Conservation (phyloP, 1,140 invertebrate species). For the Harlomillsia oculata region DNA sequence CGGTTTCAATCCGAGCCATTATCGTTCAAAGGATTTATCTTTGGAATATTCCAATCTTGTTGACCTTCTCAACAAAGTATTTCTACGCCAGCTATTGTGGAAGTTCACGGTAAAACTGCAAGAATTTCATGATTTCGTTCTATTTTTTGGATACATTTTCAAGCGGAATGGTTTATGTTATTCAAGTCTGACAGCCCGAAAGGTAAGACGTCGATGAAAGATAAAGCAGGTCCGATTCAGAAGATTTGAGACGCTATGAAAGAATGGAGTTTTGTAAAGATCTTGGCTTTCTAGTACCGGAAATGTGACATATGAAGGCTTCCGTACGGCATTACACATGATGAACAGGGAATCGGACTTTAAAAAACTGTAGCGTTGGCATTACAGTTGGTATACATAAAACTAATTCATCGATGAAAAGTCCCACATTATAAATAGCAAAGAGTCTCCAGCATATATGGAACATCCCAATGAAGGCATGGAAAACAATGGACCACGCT, state of each 20-base stretch:
- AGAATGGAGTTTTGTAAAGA: neutral
- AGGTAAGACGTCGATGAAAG: too few relatives aligned
- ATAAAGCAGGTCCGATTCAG: too few relatives aligned
- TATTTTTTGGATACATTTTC: neutral
- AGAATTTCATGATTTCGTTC: neutral
- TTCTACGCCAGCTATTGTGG: neutral
- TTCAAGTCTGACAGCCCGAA: too few relatives aligned
- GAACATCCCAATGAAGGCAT: neutral
- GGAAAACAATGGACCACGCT: neutral
- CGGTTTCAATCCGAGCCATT: neutral
- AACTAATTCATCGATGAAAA: constrained; percentile 19
- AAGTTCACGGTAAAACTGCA: neutral
- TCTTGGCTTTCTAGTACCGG: neutral
- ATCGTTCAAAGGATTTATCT: neutral
- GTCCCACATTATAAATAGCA: constrained; percentile 20
- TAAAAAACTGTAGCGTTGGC: constrained; percentile 18
- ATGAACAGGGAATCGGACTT: constrained; percentile 12
- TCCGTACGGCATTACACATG: neutral
- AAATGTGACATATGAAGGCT: neutral
- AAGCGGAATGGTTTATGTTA: too few relatives aligned
- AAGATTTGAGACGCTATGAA: neutral
- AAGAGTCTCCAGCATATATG: constrained; percentile 25
- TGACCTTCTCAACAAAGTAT: neutral
- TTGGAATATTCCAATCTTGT: neutral
- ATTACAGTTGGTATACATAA: constrained; percentile 1